Evolutionary conservation across 2,113 vertebrate genomes (phyloP), one percentile per base, ranked within the genome.

Genomic region (Rafetus swinhoei): DNA sequence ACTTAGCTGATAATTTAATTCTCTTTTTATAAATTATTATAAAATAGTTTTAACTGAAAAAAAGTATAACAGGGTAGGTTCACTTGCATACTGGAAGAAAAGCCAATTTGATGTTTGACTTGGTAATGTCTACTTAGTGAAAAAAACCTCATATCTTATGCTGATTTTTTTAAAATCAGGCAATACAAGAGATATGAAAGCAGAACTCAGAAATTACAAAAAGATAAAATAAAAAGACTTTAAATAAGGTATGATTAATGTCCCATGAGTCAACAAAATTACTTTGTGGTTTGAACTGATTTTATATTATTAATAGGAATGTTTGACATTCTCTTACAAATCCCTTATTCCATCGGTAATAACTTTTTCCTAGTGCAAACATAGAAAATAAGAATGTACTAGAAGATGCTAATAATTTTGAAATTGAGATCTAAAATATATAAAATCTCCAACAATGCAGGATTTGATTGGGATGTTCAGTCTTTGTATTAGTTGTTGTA

Each of bases 191-290:
- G 2, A 94, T 95, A 93, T 95, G 86, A 95, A 87, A 57, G 50
- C 39, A 91, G 79, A 93, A 95, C 35, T 92, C 83, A 50, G 92
- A 92, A 93, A 97, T 91, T 35, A 4, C 90, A 90, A 95, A 97
- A 96, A 74, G 76, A 94, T 24, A 85, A 60, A 60, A 60, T 29
- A 96, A 89, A 72, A 72, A 69, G 55, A 50, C 57, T 95, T 97
- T 95, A 91, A 92, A 94, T 95, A 95, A 90, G 86, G 62, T 86
- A 92, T 94, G 79, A 76, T 97, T 97, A 91, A 95, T 94, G 83
- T 96, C 91, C 91, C 95, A 81, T 80, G 96, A 97, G 96, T 97
- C 95, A 97, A 96, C 86, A 97, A 96, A 95, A 96, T 95, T 96
- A 93, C 92, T 97, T 90, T 95, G 87, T 95, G 90, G 57, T 97